Base-by-base conservation (phyloP, 2,797 vertebrate species). In the Parotocinclus haroldoi region DNA sequence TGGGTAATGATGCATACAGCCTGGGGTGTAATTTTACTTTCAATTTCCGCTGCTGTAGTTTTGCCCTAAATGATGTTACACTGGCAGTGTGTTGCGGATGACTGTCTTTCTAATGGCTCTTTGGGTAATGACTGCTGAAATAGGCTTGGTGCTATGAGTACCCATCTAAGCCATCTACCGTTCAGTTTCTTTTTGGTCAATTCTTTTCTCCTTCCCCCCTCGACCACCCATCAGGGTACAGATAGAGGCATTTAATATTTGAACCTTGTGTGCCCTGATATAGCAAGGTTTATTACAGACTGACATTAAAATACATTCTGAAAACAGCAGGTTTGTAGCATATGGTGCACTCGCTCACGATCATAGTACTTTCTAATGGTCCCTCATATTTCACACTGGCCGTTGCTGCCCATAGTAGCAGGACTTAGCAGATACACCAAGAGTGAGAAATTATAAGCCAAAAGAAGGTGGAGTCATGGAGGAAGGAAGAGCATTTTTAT, bases 41-140 rank as follows among this genome's bases (percentile, higher is more conserved):
- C 84, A 72, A 86, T 90, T 91, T 90, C 83, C 85, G 83, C 81
- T 81, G 63, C 77, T 61, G 81, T 85, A 84, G 83, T 85, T 86
- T 82, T 80, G 80, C 83, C 83, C 81, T 81, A 82, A 86, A 82
- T 81, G 83, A 86, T 81, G 82, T 81, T 84, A 79, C 72, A 69
- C 73, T 70, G 65, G 54, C 27, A 42, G 68, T 68, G 80, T 60
- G 70, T 75, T 76, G 79, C 82, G 82, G 84, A 88, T 79, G 82
- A 70, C 86, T 87, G 67, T 78, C 82, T 76, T 79, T 78, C 71
- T 89, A 91, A 91, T 91, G 86, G 85, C 80, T 88, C 82, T 81
- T 79, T 72, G 85, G 86, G 89, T 91, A 91, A 91, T 92, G 90
- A 87, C 81, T 86, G 82, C 86, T 90, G 89, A 90, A 92, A 90